Evolutionary conservation across 2,113 vertebrate genomes (phyloP).

Genomic region (Poeciliopsis retropinna): DNA sequence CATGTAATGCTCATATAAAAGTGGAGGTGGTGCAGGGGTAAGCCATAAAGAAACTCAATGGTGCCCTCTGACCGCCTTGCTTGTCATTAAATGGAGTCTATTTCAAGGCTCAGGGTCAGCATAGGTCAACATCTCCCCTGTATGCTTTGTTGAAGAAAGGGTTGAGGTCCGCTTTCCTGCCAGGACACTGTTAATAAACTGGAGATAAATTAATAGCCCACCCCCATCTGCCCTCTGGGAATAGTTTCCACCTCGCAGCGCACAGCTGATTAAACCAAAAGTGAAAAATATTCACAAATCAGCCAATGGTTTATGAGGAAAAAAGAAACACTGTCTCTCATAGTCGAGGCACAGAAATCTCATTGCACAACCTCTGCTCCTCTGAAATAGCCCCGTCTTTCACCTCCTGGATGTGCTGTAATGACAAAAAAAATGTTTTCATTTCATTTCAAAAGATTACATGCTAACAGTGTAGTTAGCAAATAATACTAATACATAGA

Average conservation of each 20-base stretch:
- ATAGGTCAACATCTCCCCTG: conserved; percentile 45
- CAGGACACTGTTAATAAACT: conserved; percentile 70
- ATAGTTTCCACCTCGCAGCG: conserved; percentile 78
- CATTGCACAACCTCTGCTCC: conserved; percentile 1
- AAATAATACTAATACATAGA: background rate
- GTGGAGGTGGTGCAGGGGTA: conserved; percentile 4
- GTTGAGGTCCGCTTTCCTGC: conserved; percentile 34
- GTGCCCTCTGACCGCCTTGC: conserved; percentile 14
- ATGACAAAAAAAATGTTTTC: background rate
- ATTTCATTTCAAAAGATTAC: no score
- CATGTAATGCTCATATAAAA: conserved; percentile 21
- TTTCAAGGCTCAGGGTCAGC: conserved; percentile 39
- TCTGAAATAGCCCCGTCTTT: background rate
- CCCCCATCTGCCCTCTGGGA: conserved; percentile 64
- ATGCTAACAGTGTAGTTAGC: background rate
- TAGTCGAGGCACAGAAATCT: conserved; percentile 5
- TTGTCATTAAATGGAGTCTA: conserved; percentile 38
- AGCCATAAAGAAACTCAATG: conserved; percentile 38
- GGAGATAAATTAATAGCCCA: conserved; percentile 77
- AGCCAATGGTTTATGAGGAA: conserved; percentile 57
- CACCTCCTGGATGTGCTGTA: background rate
- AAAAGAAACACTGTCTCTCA: conserved; percentile 64
- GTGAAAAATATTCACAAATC: conserved; percentile 75
- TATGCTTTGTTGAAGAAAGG: conserved; percentile 39
- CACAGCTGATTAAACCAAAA: conserved; percentile 77